A percentile compares a stretch with the other conserved stretches of the same genome.
Conservation (phyloP, 2,888 invertebrate species). For the Athalia rosae region DNA sequence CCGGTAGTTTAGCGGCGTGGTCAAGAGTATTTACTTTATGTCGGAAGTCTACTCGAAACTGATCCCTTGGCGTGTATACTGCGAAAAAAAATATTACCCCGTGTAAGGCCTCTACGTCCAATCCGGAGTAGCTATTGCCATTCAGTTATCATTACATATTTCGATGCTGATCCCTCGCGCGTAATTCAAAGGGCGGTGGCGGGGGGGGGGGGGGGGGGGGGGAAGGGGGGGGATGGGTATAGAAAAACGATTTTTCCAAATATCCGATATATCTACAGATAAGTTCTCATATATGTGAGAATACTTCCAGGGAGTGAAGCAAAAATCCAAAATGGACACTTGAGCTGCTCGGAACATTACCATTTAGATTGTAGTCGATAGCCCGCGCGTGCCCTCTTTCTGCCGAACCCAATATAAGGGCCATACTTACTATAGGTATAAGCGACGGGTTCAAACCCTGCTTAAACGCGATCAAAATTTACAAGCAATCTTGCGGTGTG, state of each 20-base stretch:
- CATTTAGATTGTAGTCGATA: slow-evolving; percentile 60
- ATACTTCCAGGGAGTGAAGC: slow-evolving; percentile 28
- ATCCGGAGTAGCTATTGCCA: slow-evolving; percentile 19
- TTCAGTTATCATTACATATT: slow-evolving; percentile 43
- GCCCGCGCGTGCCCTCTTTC: slow-evolving; percentile 46
- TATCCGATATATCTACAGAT: slow-evolving; percentile 19
- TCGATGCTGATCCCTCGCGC: slow-evolving; percentile 29
- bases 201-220: background rate
- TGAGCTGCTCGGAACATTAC: slow-evolving; percentile 53
- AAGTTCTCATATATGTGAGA: slow-evolving; percentile 38
- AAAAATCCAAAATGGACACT: slow-evolving; percentile 44
- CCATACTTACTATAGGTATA: background rate
- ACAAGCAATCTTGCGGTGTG: background rate
- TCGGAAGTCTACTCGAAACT: slow-evolving; percentile 25
- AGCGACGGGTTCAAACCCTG: slow-evolving; percentile 28
- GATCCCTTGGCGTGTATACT: slow-evolving; percentile 35
- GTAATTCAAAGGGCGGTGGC: background rate
- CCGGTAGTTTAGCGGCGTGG: slow-evolving; percentile 30
- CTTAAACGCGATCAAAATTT: slow-evolving; percentile 30
- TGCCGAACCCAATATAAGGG: slow-evolving; percentile 43
- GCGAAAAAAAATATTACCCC: slow-evolving; percentile 20
- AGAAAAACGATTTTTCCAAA: slow-evolving; percentile 40
- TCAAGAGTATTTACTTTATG: slow-evolving; percentile 39
- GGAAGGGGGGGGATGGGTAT: slow-evolving; percentile 20
- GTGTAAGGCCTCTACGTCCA: slow-evolving; percentile 1